Evolutionary conservation across 2,888 invertebrate genomes (phyloP).

Genomic region (Scrobipalpa atriplicella): DNA sequence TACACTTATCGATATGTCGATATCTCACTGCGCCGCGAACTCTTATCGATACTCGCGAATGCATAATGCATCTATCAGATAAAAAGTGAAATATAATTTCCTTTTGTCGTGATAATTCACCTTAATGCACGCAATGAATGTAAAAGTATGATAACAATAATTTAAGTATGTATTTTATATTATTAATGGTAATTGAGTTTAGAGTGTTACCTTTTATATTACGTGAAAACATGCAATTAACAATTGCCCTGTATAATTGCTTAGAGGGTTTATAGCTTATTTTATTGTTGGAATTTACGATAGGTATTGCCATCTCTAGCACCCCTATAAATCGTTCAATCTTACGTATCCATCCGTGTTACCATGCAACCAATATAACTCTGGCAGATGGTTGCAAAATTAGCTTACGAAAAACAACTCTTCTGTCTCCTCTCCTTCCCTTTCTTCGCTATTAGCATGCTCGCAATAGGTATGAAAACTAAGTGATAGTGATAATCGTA

Average conservation of each 20-base stretch:
- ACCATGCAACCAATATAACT: conserved; percentile 12
- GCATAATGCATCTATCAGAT: conserved; percentile 62
- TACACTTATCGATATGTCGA: conserved; percentile 62
- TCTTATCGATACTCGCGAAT: conserved; percentile 65
- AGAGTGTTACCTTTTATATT: neutral
- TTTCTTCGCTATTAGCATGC: neutral
- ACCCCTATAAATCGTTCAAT: conserved; percentile 17
- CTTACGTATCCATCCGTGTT: conserved; percentile 4
- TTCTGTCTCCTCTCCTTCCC: neutral
- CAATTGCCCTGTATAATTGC: neutral
- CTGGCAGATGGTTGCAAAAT: conserved; percentile 12
- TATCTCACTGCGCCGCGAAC: conserved; percentile 51
- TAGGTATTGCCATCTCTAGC: conserved; percentile 14
- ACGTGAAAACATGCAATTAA: conserved; percentile 5
- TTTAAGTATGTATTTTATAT: conserved; percentile 1
- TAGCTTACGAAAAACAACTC: neutral
- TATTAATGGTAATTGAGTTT: conserved; percentile 9
- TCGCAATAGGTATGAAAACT: conserved; percentile 1
- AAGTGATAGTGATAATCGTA: conserved; percentile 31
- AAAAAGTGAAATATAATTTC: conserved; percentile 61
- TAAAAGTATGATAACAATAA: conserved; percentile 24
- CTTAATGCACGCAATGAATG: conserved; percentile 37
- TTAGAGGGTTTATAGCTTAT: neutral
- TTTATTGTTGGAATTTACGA: neutral
- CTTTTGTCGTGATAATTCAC: conserved; percentile 45